Evolutionary conservation across 37 sponge, comb jelly and placozoan species (phyloP), one percentile per base, ranked within the genome.

Genomic region (Agelas oroides): DNA sequence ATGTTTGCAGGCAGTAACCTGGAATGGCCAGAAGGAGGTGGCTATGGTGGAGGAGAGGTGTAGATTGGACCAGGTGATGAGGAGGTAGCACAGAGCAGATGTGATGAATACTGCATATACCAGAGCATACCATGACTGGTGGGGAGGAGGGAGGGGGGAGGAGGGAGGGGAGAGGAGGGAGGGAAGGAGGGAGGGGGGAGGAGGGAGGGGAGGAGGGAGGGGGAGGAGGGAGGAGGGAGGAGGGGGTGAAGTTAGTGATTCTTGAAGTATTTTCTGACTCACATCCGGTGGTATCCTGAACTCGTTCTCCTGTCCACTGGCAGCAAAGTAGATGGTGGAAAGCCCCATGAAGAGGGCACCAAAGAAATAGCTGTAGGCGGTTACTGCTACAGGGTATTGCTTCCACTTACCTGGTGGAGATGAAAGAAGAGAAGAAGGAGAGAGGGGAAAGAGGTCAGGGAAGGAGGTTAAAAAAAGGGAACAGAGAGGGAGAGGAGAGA

Each of bases 11-110:
- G n/a, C n/a, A n/a, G n/a, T n/a, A n/a, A 94, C 95, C 81, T 94
- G 95, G 17, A 90, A 24, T 37, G 95, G 95, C 89, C 89, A 91
- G 70, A 88, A 94, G 18, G 91, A 91, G 36, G 95, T 80, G n/a
- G 88, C 86, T 12, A 94, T 52, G 23, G 84, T 76, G 41, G 91
- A 71, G 28, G 91, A 53, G 27, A 88, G 55, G 34, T 91, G 84
- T 54, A 75, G 31, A 54, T 87, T 94, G 61, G 83, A 70, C 95
- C 95, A 94, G 40, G 91, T 75, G 59, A 91, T 73, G 41, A 94
- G 78, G 57, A 94, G 64, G 64, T 87, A 94, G 84, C 95, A 94
- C 30, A 94, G 83, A 75, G 89, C 85, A 23, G 91, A 87, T 17
- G 91, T 67, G 27, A 94, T 83, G 64, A 94, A 88, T 12, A 91